Evolutionary conservation across 2,797 vertebrate species (phyloP), one percentile per base, ranked within the genome.

Genomic region (Naso thynnoides): DNA sequence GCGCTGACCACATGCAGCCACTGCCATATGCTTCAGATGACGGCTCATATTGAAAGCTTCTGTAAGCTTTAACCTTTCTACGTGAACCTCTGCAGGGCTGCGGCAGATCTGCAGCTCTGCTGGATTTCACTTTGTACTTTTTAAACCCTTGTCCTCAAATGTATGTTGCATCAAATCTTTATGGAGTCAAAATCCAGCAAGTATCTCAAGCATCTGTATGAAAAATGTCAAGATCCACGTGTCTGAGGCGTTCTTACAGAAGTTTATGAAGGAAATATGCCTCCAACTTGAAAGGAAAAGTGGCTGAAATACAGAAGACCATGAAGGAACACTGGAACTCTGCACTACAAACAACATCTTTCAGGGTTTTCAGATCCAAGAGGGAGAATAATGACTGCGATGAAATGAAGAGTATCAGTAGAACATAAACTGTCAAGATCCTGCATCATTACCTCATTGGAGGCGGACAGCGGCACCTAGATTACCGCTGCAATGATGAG

Each of bases 1-100:
- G 63, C 26, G 9, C 71, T 73, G 83, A 90, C 90, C 86, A 67
- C 89, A 88, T 73, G 84, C 81, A 31, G 77, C 71, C 67, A 60
- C 80, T 62, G 84, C 83, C 81, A 78, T 74, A 73, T 73, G 81
- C 74, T 71, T 74, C 73, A 66, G 59, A 77, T 71, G 39, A 77
- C 74, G 13, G 78, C 84, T 85, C 78, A 16, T 75, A 68, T 86
- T 88, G 81, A 86, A 73, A 76, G 82, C 78, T 70, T 15, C 70
- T 26, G 82, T 58, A 19, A 41, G 68, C 63, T 6, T 59, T 55
- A 36, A 10, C 67, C 42, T 55, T 59, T 53, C 24, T 45, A 19
- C 42, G 2, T 2, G 44, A 39, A 6, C 18, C 45, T 62, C 72
- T 49, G 44, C 55, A 3, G 53, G 31, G 6, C 18, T 38, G 19